Base-by-base conservation (phyloP, 2,888 invertebrate genomes). In the Apodemia mormo region DNA sequence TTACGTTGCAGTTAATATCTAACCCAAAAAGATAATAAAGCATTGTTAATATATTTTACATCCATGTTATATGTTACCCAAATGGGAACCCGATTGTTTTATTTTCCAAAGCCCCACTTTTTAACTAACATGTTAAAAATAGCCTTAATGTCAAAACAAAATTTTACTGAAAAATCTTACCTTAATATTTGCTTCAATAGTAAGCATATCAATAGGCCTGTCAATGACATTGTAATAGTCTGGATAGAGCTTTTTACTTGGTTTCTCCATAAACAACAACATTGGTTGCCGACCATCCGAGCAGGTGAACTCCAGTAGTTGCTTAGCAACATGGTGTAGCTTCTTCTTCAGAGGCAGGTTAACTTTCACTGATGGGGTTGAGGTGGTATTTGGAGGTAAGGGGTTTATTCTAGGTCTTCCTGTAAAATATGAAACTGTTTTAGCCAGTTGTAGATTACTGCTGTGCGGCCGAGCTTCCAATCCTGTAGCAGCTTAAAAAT, bases 181-280 rank as follows among this genome's bases (percentile, higher is more conserved):
- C 87, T 97, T 97, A 72, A 99, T 98, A 87, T 98, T 98, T 70
- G 95, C 94, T 84, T 98, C 98, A 80, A 99, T 99, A 69, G 97
- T 97, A 70, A 97, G 94, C 96, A 99, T 97, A 86, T 99, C 99
- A 69, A 99, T 98, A 0, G 99, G 99, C 79, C 96, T 97, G 45
- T 96, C 95, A 74, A 99, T 99, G 1, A 99, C 96, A 86, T 97
- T 97, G 86, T 99, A 99, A 85, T 99, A 99, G 85, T 98, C 98
- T 0, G 99, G 98, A 84, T 99, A 99, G 49, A 98, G 92, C 83
- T 98, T 98, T 85, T 97, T 97, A 43, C 98, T 98, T 0, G 99
- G 99, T 81, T 99, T 97, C 85, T 98, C 98, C 97, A 99, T 97
- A 84, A 99, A 99, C 78, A 98, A 95, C 70, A 97, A 92, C 94